phyloP scores from a whole-genome alignment of 1,140 invertebrate species.

The Drusus annulatus region DNA sequence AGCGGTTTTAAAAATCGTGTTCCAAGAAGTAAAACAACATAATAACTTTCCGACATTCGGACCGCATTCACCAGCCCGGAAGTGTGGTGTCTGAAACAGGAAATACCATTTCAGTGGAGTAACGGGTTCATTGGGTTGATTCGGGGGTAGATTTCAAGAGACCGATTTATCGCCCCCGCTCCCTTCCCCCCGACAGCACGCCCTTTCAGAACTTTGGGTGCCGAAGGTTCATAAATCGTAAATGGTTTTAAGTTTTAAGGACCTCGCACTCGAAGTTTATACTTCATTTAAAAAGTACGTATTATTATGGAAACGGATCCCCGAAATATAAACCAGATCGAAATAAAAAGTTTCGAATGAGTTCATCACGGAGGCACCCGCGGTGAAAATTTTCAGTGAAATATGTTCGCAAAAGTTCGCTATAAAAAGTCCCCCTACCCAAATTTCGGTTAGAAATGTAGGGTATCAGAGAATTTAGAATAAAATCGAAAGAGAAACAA shows the following conservation, averaged over 20 bases:
- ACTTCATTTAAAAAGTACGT: not conserved
- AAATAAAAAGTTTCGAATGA: no score
- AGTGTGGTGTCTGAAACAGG: constrained; percentile 39
- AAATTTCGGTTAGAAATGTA: no score
- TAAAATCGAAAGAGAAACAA: no score
- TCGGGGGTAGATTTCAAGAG: constrained; percentile 34
- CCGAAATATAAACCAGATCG: no score
- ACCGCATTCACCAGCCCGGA: constrained; percentile 27
- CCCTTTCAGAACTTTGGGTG: constrained; percentile 27
- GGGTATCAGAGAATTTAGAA: no score
- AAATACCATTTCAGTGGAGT: constrained; percentile 30
- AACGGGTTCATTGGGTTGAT: constrained; percentile 37
- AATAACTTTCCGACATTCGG: constrained; percentile 27
- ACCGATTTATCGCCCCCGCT: constrained; percentile 32
- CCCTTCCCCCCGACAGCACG: constrained; percentile 3
- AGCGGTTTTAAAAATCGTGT: not conserved
- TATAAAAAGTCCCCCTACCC: no score
- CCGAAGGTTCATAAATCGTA: constrained; percentile 38
- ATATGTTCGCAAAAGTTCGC: not conserved
- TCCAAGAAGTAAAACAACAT: constrained; percentile 5
- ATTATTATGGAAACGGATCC: no score
- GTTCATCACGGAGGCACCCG: no score
- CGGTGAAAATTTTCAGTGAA: not conserved
- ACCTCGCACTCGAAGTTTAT: constrained; percentile 26
- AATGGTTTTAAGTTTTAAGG: constrained; percentile 40